Percentiles rank a stretch among this genome's conserved stretches.
These are phyloP conservation scores for Pogonus chalceus DNA, from an alignment of 1,140 invertebrate species.

Conservation along the genomic window DNA sequence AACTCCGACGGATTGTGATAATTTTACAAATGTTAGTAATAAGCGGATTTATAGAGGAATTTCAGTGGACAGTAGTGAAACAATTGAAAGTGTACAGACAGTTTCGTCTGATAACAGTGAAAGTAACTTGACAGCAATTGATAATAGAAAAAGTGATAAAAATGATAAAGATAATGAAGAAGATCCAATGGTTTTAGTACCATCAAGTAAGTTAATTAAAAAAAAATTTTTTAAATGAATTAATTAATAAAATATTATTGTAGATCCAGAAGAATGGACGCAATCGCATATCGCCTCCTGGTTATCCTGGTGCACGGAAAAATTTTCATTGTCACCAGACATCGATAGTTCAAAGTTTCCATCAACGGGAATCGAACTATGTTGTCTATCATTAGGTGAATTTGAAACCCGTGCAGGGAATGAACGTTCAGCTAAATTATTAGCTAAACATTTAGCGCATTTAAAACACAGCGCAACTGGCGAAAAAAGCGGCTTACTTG, in stretches of 20 bases:
- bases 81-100: background rate
- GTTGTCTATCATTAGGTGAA: slow-evolving; percentile 40
- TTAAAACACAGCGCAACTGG: slow-evolving; percentile 39
- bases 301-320: slow-evolving; percentile 51
- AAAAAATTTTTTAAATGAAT: background rate
- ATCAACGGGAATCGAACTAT: slow-evolving; percentile 45
- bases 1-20: background rate
- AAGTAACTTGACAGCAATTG: background rate
- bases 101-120: no score
- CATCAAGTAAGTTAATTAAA: slow-evolving; percentile 24
- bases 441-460: slow-evolving; percentile 41
- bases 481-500: slow-evolving; percentile 38
- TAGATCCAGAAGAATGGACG: slow-evolving; percentile 55
- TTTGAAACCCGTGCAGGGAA: slow-evolving; percentile 40
- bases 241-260: slow-evolving; percentile 8
- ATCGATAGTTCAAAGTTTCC: slow-evolving; percentile 45
- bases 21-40: background rate
- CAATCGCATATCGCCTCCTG: slow-evolving; percentile 49
- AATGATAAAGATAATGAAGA: slow-evolving; percentile 20
- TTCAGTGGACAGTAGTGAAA: background rate
- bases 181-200: slow-evolving; percentile 27
- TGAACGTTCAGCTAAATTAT: slow-evolving; percentile 34
- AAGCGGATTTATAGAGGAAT: background rate
- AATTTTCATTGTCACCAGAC: slow-evolving; percentile 45
- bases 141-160: slow-evolving; percentile 9